Evolutionary conservation across 2,797 vertebrate species (phyloP).

Genomic region (Megalops cyprinoides): DNA sequence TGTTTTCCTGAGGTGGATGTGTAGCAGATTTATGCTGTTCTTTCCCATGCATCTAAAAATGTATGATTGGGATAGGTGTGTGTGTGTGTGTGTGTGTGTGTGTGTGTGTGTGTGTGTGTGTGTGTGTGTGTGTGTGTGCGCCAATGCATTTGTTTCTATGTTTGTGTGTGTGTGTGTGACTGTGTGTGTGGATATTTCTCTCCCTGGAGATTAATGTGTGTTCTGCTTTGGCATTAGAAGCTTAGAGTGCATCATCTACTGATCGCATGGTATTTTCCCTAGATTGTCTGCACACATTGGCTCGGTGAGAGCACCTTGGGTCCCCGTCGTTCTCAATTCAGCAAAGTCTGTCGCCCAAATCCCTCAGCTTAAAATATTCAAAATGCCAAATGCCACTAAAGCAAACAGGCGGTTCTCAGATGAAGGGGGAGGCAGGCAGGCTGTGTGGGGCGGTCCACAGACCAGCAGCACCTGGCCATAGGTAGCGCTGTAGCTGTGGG

Average conservation of each 20-base stretch:
- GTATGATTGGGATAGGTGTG: background rate
- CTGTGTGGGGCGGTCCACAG: background rate
- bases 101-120: conserved; percentile 21
- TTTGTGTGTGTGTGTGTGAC: background rate
- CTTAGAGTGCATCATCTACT: conserved; percentile 45
- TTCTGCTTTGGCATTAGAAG: conserved; percentile 46
- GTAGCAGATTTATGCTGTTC: too few relatives aligned
- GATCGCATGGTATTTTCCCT: conserved; percentile 38
- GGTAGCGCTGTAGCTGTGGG: background rate
- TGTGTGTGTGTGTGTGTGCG: conserved; percentile 16
- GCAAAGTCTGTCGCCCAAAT: conserved; percentile 24
- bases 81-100: conserved; percentile 17
- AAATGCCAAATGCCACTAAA: conserved; percentile 17
- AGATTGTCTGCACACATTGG: conserved; percentile 37
- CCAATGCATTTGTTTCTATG: background rate
- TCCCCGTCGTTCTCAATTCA: conserved; percentile 25
- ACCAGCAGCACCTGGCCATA: background rate
- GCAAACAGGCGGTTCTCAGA: background rate
- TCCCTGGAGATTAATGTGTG: conserved; percentile 51
- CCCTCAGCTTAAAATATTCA: conserved; percentile 26
- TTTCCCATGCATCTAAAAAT: too few relatives aligned
- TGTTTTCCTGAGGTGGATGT: too few relatives aligned
- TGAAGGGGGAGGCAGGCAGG: background rate
- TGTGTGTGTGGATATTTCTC: conserved; percentile 35
- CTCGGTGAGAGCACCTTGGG: conserved; percentile 25